A percentile compares a stretch with the other conserved stretches of the same genome.
Conservation (phyloP, 2,797 vertebrate genomes). For the Dendrocincla fuliginosa region DNA sequence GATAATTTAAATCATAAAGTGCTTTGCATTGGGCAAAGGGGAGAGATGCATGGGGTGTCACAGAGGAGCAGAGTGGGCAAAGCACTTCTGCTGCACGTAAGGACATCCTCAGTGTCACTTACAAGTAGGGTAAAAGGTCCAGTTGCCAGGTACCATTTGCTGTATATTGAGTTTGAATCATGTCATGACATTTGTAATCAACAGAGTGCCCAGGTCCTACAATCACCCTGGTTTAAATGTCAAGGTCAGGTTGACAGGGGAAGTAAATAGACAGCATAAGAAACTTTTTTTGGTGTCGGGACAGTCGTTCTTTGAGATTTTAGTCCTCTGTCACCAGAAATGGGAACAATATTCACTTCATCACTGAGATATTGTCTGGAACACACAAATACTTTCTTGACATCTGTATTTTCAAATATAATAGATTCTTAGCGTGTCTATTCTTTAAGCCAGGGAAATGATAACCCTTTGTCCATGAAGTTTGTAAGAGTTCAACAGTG, state of each 20-base stretch:
- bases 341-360: background rate
- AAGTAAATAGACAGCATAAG: background rate
- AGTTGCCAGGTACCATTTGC: background rate
- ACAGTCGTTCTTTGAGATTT: background rate
- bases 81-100: background rate
- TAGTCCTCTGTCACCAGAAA: background rate
- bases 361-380: background rate
- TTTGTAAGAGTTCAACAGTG: background rate
- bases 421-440: background rate
- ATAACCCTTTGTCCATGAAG: background rate
- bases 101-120: background rate
- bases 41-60: background rate
- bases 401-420: background rate
- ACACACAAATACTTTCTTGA: background rate
- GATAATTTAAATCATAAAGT: background rate
- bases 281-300: background rate
- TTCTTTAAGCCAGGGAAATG: background rate
- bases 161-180: fast-evolving
- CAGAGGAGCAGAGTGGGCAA: background rate
- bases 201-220: background rate
- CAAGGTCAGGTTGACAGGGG: background rate
- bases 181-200: background rate
- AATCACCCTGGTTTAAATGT: background rate
- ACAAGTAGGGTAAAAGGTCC: background rate
- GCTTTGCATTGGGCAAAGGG: background rate